Conservation (phyloP, 2,797 vertebrate genomes). For the Podarcis siculus region DNA sequence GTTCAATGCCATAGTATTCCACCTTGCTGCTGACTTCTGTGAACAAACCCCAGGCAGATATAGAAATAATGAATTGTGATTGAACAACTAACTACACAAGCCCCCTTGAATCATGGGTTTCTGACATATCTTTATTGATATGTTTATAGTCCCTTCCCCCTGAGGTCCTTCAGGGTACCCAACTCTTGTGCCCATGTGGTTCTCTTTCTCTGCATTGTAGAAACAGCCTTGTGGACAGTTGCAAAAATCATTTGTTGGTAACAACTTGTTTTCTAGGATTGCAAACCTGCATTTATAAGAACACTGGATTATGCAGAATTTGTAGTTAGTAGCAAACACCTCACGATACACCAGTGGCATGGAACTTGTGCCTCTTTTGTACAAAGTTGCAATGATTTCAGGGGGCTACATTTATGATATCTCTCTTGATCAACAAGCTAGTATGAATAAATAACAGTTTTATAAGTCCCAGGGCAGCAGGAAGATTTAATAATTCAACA, state of each 20-base stretch:
- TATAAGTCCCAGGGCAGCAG: neutral
- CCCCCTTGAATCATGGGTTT: neutral
- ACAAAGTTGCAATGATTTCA: neutral
- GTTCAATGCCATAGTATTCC: constrained; percentile 86
- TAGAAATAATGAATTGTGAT: constrained; percentile 9
- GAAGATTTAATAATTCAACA: neutral
- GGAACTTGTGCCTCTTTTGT: neutral
- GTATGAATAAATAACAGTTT: neutral
- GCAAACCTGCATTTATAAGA: neutral
- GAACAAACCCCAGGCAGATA: constrained; percentile 25
- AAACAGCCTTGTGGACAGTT: neutral
- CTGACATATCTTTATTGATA: neutral
- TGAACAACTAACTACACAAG: neutral
- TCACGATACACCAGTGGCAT: neutral
- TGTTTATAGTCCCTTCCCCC: neutral
- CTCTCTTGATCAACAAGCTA: neutral
- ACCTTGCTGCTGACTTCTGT: constrained; percentile 91
- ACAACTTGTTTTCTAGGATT: neutral
- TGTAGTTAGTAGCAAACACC: neutral
- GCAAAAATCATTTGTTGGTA: neutral
- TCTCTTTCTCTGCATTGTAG: neutral
- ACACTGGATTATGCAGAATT: neutral
- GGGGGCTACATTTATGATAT: too few species aligned
- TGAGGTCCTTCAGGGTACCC: neutral
- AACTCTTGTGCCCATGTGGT: neutral